phyloP scores from a whole-genome alignment of 2,888 invertebrate genomes.

The Melinaea menophilus region DNA sequence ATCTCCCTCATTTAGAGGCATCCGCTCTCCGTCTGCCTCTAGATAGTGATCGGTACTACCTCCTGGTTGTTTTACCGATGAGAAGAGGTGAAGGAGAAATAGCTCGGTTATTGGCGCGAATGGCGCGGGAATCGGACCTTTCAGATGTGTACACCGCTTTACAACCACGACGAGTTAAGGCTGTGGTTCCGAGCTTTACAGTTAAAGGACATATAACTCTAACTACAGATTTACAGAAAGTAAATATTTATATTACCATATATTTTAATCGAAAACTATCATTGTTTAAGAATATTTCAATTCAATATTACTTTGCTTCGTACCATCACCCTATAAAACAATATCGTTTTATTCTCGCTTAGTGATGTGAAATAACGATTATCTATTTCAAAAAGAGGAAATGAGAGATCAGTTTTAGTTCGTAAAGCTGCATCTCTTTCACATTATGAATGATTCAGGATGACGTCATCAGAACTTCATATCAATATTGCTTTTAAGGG shows the following conservation, averaged over 20 bases:
- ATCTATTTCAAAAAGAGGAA: no score
- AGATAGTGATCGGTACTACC: slow-evolving; percentile 87
- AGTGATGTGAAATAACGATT: no score
- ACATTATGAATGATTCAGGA: no score
- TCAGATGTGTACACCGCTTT: slow-evolving; percentile 83
- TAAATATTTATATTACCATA: slow-evolving; percentile 53
- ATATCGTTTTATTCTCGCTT: no score
- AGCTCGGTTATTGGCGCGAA: slow-evolving; percentile 80
- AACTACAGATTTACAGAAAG: slow-evolving; percentile 89
- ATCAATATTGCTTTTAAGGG: no score
- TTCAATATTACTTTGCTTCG: not conserved
- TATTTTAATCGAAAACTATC: not conserved
- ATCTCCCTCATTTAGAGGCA: slow-evolving; percentile 83
- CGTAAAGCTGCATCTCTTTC: no score
- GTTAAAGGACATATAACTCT: slow-evolving; percentile 87
- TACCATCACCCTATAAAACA: no score
- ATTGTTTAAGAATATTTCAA: not conserved
- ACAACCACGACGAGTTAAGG: slow-evolving; percentile 84
- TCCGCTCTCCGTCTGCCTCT: slow-evolving; percentile 86
- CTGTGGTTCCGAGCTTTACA: slow-evolving; percentile 88
- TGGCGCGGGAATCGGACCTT: slow-evolving; percentile 80
- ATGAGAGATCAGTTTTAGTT: no score
- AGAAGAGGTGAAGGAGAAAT: slow-evolving; percentile 80
- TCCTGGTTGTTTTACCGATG: slow-evolving; percentile 84
- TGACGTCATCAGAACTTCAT: no score